Conservation (phyloP, 2,113 vertebrate genomes). For the Malaclemys terrapin region DNA sequence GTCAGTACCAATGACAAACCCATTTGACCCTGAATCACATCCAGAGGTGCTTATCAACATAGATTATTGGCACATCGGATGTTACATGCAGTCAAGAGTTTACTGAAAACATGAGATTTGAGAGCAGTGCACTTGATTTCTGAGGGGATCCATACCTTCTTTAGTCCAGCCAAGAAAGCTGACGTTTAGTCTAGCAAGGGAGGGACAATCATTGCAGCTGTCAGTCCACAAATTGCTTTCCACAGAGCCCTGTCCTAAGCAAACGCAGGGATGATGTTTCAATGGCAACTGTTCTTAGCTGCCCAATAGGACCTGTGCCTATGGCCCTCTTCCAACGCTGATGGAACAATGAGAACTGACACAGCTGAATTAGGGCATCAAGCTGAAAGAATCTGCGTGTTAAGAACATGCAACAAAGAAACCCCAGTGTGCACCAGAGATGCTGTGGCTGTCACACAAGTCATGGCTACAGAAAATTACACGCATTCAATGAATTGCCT, state of each 20-base stretch:
- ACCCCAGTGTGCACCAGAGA: too few relatives aligned
- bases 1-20: background rate
- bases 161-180: background rate
- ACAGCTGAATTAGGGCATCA: too few relatives aligned
- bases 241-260: background rate
- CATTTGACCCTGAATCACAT: background rate
- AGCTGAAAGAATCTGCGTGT: too few relatives aligned
- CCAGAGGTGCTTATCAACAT: too few relatives aligned
- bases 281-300: background rate
- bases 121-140: background rate
- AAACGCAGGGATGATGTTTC: background rate
- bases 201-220: background rate
- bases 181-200: background rate
- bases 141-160: background rate
- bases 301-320: background rate
- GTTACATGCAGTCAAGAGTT: background rate
- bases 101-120: background rate
- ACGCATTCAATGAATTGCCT: too few relatives aligned
- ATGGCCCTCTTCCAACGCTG: too few relatives aligned
- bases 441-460: too few relatives aligned
- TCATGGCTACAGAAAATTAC: too few relatives aligned
- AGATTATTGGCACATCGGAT: background rate
- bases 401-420: too few relatives aligned
- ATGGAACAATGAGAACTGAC: too few relatives aligned
- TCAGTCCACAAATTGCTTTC: background rate